phyloP scores from a whole-genome alignment of 2,888 invertebrate species.

The Sesia bembeciformis region DNA sequence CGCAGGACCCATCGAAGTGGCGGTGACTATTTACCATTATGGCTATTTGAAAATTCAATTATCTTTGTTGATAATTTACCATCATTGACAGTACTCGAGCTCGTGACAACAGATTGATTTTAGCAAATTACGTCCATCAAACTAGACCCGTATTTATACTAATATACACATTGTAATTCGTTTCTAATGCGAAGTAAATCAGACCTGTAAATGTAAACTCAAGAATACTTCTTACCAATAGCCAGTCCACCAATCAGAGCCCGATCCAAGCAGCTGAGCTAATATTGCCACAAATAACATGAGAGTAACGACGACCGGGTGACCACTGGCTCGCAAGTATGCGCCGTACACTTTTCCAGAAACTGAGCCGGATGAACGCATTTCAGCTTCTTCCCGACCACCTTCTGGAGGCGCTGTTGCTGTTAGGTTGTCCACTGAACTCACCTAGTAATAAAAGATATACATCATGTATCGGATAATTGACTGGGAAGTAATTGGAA shows the following conservation, averaged over 20 bases:
- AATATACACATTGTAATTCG: no score
- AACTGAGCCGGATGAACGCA: slow-evolving; percentile 76
- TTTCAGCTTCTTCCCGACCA: slow-evolving; percentile 73
- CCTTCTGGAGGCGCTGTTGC: slow-evolving; percentile 65
- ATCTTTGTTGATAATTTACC: no score
- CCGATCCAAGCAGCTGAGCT: slow-evolving; percentile 81
- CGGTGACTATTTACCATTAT: no score
- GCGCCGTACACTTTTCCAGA: slow-evolving; percentile 76
- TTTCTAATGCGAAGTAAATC: no score
- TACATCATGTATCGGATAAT: no score
- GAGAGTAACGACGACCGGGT: slow-evolving; percentile 72
- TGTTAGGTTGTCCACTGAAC: slow-evolving; percentile 72
- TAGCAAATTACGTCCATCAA: neutral
- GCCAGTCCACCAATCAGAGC: slow-evolving; percentile 85
- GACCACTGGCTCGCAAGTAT: slow-evolving; percentile 83
- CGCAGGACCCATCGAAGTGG: no score
- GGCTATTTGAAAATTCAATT: no score
- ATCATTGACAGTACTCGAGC: no score
- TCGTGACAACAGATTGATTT: no score
- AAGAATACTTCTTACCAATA: slow-evolving; percentile 74
- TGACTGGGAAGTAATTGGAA: no score
- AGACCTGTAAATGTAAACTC: no score
- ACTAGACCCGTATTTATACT: neutral
- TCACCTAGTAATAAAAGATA: slow-evolving; percentile 34
- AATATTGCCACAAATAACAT: slow-evolving; percentile 77